A percentile compares a stretch with the other conserved stretches of the same genome.
These are phyloP conservation scores for Cydia strobilella DNA, from an alignment of 1,140 invertebrate genomes.

Conservation along the genomic window DNA sequence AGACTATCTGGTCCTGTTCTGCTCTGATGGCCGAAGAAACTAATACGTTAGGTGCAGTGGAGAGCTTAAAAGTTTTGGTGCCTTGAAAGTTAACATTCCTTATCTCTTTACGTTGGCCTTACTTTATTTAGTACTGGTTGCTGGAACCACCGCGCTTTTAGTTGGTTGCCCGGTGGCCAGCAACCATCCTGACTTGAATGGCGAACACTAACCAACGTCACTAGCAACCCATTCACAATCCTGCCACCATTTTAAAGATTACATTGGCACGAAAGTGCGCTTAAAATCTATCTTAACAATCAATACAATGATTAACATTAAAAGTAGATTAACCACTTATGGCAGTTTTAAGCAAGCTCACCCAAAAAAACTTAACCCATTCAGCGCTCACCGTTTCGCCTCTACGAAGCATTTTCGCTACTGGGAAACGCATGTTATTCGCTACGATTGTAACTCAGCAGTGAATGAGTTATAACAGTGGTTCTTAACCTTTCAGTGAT, in stretches of 20 bases:
- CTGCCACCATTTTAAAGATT: conserved; percentile 4
- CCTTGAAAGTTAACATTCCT: no score
- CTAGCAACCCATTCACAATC: neutral
- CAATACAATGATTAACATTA: neutral
- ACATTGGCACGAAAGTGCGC: neutral
- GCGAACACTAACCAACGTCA: neutral
- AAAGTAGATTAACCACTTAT: neutral
- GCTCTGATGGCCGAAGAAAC: no score
- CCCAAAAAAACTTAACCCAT: neutral
- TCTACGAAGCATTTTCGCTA: no score
- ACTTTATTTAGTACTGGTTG: neutral
- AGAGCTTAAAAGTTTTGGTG: no score
- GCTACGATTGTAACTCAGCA: no score
- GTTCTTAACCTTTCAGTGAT: no score
- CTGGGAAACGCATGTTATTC: no score
- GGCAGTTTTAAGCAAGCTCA: conserved; percentile 13
- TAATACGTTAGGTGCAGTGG: no score
- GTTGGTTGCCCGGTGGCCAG: neutral
- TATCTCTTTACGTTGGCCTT: no score
- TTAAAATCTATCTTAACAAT: conserved; percentile 12
- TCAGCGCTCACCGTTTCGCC: no score
- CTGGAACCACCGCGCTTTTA: neutral
- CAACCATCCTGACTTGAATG: conserved; percentile 3
- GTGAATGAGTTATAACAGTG: no score
- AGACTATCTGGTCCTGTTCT: no score